Evolutionary conservation across 2,888 invertebrate genomes (phyloP).

Genomic region (Stenolophus ochropezus): DNA sequence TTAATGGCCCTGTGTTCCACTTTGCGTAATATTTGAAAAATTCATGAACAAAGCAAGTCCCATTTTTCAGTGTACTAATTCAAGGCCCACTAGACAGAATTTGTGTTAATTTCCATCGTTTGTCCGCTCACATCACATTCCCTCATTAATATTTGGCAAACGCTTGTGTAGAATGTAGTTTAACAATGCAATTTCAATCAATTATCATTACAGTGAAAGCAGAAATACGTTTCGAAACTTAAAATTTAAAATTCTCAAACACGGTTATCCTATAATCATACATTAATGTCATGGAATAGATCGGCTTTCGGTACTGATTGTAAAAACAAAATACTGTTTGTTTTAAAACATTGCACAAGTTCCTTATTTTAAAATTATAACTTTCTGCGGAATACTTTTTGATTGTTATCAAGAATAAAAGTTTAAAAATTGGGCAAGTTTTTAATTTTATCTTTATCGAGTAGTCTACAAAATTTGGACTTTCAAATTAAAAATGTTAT

Average conservation of each 20-base stretch:
- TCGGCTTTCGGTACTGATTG: not conserved
- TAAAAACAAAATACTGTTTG: not conserved
- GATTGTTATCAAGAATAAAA: too few species aligned
- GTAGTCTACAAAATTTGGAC: too few species aligned
- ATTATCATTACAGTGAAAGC: conserved; percentile 27
- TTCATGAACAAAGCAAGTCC: not conserved
- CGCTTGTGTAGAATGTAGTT: conserved; percentile 8
- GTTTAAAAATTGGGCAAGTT: too few species aligned
- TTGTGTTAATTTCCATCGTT: conserved; percentile 31
- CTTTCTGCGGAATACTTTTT: too few species aligned
- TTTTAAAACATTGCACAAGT: not conserved
- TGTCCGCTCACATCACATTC: conserved; percentile 22
- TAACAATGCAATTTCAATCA: conserved; percentile 30
- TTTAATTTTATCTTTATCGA: too few species aligned
- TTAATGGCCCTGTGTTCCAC: not conserved
- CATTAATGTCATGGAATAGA: not conserved
- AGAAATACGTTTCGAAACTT: conserved; percentile 15
- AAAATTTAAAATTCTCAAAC: conserved; percentile 34
- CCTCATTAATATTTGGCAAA: conserved; percentile 30
- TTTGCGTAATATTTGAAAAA: not conserved
- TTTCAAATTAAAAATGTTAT: too few species aligned
- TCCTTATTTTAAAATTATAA: not conserved
- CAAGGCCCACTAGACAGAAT: conserved; percentile 17
- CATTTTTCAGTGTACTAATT: not conserved
- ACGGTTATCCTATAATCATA: conserved; percentile 32